Conservation (phyloP, 2,113 vertebrate species). For the Muntiacus muntjak region DNA sequence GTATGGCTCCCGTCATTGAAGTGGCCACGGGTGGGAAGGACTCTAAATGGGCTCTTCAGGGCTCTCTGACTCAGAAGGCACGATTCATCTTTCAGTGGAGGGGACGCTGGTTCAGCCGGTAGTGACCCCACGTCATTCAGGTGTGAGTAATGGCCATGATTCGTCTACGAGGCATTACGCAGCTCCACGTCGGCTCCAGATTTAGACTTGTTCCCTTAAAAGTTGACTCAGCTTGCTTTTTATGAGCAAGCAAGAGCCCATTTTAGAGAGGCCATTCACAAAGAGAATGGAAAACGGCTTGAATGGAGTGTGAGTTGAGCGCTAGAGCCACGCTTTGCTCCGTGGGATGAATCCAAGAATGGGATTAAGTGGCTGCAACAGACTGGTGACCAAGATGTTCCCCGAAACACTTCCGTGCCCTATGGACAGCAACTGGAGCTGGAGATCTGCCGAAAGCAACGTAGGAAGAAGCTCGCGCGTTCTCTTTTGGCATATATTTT, state of each 20-base stretch:
- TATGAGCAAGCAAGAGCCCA: background rate
- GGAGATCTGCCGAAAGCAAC: background rate
- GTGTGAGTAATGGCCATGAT: slow-evolving; percentile 2
- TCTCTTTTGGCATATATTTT: background rate
- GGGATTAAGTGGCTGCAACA: background rate
- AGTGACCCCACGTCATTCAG: background rate
- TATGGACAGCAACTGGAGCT: accelerated
- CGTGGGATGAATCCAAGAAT: background rate
- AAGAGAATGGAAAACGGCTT: background rate
- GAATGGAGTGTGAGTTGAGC: background rate
- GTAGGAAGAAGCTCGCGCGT: accelerated
- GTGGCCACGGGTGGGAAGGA: background rate
- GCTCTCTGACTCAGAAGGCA: slow-evolving; percentile 38
- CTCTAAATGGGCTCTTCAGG: background rate
- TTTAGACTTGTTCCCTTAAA: background rate
- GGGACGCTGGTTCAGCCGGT: background rate
- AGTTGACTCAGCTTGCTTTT: background rate
- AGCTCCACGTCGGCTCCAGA: background rate
- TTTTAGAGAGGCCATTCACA: background rate
- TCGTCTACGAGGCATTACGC: background rate
- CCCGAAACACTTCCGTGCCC: accelerated
- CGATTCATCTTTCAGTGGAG: background rate
- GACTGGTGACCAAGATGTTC: background rate
- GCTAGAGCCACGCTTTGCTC: accelerated
- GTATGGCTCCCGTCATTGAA: background rate